Percentiles rank a stretch among this genome's conserved stretches.
Conservation (phyloP, 2,888 invertebrate species). For the Torymus texanus region DNA sequence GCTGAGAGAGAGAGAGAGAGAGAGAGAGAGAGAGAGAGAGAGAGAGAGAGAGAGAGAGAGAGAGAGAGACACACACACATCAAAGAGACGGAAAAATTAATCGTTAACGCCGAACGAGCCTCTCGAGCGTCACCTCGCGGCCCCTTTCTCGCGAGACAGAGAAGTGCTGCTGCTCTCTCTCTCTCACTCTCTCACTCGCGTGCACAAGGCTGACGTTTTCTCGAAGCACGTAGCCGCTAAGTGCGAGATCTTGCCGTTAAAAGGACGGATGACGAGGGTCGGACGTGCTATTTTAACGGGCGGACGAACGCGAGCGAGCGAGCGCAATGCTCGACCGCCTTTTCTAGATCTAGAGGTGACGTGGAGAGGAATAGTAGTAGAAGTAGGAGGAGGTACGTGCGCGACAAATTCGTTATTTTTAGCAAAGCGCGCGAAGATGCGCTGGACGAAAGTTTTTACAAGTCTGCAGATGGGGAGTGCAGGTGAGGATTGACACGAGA, state of each 20-base stretch:
- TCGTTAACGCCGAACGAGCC: constrained; percentile 14
- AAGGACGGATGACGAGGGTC: constrained; percentile 55
- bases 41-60: too few relatives aligned
- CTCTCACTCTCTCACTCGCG: background rate
- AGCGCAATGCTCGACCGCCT: constrained; percentile 18
- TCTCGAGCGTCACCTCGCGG: background rate
- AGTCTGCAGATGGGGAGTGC: too few relatives aligned
- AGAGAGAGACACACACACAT: background rate
- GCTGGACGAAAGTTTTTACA: too few relatives aligned
- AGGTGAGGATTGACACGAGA: too few relatives aligned
- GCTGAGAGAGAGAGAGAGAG: too few relatives aligned
- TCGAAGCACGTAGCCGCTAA: constrained; percentile 40
- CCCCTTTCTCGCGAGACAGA: background rate
- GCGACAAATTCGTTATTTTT: too few relatives aligned
- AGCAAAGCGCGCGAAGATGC: too few relatives aligned
- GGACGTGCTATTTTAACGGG: constrained; percentile 55
- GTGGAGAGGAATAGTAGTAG: too few relatives aligned
- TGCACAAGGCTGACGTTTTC: constrained; percentile 42
- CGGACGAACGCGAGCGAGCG: constrained; percentile 20
- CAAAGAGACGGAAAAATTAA: constrained; percentile 24
- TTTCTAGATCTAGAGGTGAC: constrained; percentile 17
- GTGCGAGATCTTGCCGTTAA: constrained; percentile 44
- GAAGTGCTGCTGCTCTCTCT: background rate
- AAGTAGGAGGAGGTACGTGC: too few relatives aligned
- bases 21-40: too few relatives aligned